These are phyloP conservation scores for Spizella passerina DNA, from an alignment of 2,797 vertebrate genomes.

Conservation along the genomic window DNA sequence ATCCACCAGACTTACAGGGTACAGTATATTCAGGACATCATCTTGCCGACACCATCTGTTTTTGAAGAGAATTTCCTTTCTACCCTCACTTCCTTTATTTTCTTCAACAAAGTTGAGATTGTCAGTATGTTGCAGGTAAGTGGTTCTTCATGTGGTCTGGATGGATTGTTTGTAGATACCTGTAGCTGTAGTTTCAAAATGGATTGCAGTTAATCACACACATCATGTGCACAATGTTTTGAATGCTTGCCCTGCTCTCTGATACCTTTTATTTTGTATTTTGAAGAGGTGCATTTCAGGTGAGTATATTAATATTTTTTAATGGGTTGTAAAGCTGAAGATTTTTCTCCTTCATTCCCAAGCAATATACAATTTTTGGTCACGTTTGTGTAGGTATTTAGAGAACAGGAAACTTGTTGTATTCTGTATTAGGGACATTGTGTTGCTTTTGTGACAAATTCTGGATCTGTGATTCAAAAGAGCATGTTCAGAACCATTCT, in stretches of 20 bases:
- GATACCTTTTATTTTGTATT: background rate
- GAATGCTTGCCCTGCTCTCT: background rate
- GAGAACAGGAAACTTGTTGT: background rate
- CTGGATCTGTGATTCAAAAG: background rate
- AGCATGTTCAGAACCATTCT: background rate
- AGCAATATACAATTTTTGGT: background rate
- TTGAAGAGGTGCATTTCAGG: background rate
- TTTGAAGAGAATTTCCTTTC: slow-evolving; percentile 99
- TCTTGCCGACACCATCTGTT: slow-evolving; percentile 96
- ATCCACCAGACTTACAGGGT: slow-evolving; percentile 99
- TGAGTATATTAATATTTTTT: background rate
- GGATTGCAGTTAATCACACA: background rate
- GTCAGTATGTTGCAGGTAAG: slow-evolving; percentile 99
- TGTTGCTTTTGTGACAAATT: background rate
- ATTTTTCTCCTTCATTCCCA: background rate
- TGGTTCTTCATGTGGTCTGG: background rate
- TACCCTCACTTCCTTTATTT: slow-evolving; percentile 98
- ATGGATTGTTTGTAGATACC: background rate
- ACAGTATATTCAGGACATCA: slow-evolving; percentile 99
- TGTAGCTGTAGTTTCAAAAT: background rate
- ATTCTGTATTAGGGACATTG: background rate
- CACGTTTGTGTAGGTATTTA: background rate
- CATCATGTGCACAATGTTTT: background rate
- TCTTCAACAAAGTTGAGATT: slow-evolving; percentile 99
- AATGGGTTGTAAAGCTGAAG: background rate